These are phyloP conservation scores for Belgica antarctica DNA, from an alignment of 2,888 invertebrate genomes.

Conservation along the genomic window DNA sequence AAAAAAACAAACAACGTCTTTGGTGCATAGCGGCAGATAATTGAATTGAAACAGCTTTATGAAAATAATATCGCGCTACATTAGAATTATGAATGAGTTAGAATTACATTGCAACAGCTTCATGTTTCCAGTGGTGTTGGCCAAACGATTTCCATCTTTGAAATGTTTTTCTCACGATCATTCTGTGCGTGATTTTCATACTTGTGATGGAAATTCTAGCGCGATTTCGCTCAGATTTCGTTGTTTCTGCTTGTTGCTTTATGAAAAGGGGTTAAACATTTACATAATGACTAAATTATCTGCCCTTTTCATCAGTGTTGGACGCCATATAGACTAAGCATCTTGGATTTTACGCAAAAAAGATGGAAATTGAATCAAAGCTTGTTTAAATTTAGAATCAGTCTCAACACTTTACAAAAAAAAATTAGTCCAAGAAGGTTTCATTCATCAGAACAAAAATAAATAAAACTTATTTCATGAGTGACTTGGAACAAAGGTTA, in stretches of 20 bases:
- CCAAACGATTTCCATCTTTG: background rate
- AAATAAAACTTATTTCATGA: background rate
- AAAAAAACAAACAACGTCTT: background rate
- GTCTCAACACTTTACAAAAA: no score
- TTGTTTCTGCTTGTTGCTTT: background rate
- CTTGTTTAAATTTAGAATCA: no score
- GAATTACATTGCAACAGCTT: constrained; percentile 23
- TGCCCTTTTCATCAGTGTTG: constrained; percentile 32
- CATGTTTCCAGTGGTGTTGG: background rate
- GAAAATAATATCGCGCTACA: background rate
- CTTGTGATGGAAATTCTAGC: background rate
- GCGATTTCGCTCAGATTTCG: no score
- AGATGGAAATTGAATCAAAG: no score
- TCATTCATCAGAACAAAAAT: constrained; percentile 4
- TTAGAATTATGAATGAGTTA: constrained; percentile 22
- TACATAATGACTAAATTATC: constrained; percentile 33
- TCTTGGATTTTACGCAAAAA: no score
- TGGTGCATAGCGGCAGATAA: background rate
- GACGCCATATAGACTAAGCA: no score
- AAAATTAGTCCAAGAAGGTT: no score
- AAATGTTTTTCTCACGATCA: constrained; percentile 40
- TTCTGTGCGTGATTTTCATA: constrained; percentile 40
- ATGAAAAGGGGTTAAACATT: background rate
- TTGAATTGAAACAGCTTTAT: background rate
- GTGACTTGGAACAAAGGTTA: background rate